Base-by-base conservation (phyloP, 1,140 invertebrate genomes). In the Muscidifurax raptorellus region DNA sequence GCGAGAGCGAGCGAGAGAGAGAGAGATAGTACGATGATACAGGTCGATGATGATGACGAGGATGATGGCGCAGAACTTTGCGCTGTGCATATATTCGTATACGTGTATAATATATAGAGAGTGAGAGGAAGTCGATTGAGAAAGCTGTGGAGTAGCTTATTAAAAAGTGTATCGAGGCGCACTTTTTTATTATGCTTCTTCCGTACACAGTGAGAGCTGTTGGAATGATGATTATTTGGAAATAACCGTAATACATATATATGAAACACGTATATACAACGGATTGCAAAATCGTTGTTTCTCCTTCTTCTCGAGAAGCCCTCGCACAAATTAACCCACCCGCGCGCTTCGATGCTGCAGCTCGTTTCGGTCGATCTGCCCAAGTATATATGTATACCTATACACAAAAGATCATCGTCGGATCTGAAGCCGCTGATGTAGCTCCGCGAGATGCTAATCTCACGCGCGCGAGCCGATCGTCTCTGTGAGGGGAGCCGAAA, bases 381-480 rank as follows among this genome's bases (percentile, higher is more conserved):
- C 52, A 10, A 13, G 12, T 66, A 66, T 66, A 66, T 66, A 66
- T 66, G 30, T 69, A 69, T 30, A 69, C 27, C 67, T n/a, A n/a
- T n/a, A n/a, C 52, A 78, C 40, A 79, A 77, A 79, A 83, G 64
- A 83, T 83, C 76, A 83, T 77, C 74, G 44, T 83, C 59, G 59
- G n/a, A 83, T 83, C 81, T 77, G 72, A 15, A 22, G n/a, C 10
- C 28, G 7, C 25, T 27, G 67, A 69, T 69, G 28, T 22, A 36
- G 32, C 71, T 32, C 22, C 22, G 22, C 18, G 28, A 83, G 82
- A 83, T 83, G 82, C 66, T 83, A 83, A 83, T 83, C 82, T 83
- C 66, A 27, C 12, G 59, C 64, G 52, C 27, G 75, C 64, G 52
- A 75, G 52, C 80, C 71, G 1, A 74, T 75, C 32, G 69, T 4